Conservation (phyloP, 1,140 invertebrate genomes). For the Heliconius eleuchia region DNA sequence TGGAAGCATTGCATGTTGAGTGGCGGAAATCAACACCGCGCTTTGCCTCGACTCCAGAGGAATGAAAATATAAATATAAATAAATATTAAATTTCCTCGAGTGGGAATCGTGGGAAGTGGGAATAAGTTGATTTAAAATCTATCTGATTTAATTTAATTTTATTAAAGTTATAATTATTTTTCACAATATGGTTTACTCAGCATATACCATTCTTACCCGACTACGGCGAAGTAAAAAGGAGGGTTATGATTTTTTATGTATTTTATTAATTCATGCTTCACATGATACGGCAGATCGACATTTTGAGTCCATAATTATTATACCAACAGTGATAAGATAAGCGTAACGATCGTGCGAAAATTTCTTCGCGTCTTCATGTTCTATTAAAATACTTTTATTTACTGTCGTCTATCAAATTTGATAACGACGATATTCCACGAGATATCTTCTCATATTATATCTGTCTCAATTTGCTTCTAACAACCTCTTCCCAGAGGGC, state of each 20-base stretch:
- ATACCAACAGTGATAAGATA: conserved; percentile 29
- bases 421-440: neutral
- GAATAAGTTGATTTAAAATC: no score
- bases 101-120: no score
- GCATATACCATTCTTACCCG: neutral
- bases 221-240: no score
- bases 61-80: no score
- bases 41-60: no score
- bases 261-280: neutral
- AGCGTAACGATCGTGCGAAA: conserved; percentile 27
- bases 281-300: neutral
- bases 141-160: no score
- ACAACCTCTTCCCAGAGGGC: no score
- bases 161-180: no score
- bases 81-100: no score
- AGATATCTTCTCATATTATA: neutral
- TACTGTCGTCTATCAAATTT: neutral
- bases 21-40: no score
- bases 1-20: no score
- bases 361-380: conserved; percentile 14
- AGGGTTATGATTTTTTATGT: neutral
- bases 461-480: neutral
- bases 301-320: conserved; percentile 14
- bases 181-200: neutral
- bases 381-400: neutral